Base-by-base conservation (phyloP, 2,888 invertebrate genomes). In the Eumerus sabulonum region DNA sequence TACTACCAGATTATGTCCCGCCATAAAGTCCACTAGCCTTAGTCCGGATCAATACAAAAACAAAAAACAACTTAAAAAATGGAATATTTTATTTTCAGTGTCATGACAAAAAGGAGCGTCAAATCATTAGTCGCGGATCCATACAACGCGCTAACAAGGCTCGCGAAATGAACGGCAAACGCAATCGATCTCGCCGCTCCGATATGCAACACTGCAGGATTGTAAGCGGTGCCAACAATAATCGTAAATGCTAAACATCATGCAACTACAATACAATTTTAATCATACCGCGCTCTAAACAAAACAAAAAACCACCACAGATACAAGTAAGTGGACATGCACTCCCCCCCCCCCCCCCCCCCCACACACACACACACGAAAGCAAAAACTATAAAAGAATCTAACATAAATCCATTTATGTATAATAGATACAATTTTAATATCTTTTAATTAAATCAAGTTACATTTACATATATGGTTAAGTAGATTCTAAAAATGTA, bases 201-300 rank as follows among this genome's bases (percentile, higher is more conserved):
- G 92, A 92, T 82, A 85, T 86, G 85, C 90, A 90, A 83, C 89
- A 90, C 84, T 90, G 90, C 85, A 89, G 89, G 83, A 86, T 90
- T 83, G 89, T 90, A 84, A 91, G 91, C 84, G 90, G 91, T 82
- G 91, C 90, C 84, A 92, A 91, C 88, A 92, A 92, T 87, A 92
- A 92, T 85, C 91, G 92, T 87, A 92, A 92, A 89, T 91, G 91
- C 90, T 91, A 89, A 88, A 85, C 40, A 18, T 13, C 16, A 27
- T 38, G 11, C 12, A 59, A 51, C 1, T 51, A 54, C 38, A 56
- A 27, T 1, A 16, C 17, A 50, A 51, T 38, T 53, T 27, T 17
- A 63, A 35, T 40, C 17, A 57, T 45, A 48, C 36, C 27, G 48
- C 59, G 16, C 54, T 35, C 57, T 36, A 64, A 70, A 13, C 27